Percentiles rank a stretch among this genome's conserved stretches.
phyloP scores from a whole-genome alignment of 2,113 vertebrate species.

The human (Homo sapiens) region DNA sequence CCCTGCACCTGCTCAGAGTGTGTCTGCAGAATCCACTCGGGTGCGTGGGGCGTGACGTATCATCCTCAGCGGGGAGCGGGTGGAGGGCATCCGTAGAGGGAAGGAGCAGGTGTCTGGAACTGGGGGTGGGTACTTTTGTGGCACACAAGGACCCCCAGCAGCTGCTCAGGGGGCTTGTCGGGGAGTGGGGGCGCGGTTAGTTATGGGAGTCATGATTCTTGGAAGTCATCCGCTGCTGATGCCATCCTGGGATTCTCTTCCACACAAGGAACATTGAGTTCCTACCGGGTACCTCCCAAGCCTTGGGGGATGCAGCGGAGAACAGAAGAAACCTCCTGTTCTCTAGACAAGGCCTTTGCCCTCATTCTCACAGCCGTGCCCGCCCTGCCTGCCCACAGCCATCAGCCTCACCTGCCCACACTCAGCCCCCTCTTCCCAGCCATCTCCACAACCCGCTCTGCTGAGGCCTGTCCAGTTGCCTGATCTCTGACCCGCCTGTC shows the following conservation, averaged over 20 bases:
- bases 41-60: fast-evolving
- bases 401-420: not conserved
- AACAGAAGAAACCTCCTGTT: not conserved
- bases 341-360: not conserved
- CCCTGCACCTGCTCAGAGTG: fast-evolving
- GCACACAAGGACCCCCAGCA: no score
- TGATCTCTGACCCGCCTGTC: fast-evolving
- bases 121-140: not conserved
- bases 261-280: no score
- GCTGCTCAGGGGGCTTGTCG: not conserved
- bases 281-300: not conserved
- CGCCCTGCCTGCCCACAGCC: not conserved
- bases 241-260: not conserved
- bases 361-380: fast-evolving
- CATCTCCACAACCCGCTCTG: not conserved
- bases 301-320: no score
- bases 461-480: no score
- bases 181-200: not conserved
- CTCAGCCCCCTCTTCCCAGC: not conserved
- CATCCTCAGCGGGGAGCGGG: not conserved
- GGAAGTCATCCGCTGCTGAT: not conserved
- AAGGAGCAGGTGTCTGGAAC: not conserved
- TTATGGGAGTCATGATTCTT: not conserved
- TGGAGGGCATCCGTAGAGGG: not conserved
- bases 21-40: not conserved